These are phyloP conservation scores for Perizoma flavofasciatum DNA, from an alignment of 2,888 invertebrate genomes.

Conservation along the genomic window DNA sequence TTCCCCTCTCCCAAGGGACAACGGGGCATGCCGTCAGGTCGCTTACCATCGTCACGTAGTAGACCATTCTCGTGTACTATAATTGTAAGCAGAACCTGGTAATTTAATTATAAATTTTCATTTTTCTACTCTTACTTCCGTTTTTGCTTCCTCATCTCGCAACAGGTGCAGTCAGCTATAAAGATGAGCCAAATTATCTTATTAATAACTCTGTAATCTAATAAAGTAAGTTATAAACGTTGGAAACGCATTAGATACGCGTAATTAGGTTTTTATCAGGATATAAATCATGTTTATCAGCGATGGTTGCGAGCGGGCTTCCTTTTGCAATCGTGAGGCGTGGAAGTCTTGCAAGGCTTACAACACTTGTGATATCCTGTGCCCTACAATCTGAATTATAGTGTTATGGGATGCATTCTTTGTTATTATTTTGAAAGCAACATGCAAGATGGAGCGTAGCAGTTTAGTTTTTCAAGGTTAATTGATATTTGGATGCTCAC, in stretches of 20 bases:
- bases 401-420: constrained; percentile 31
- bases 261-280: constrained; percentile 51
- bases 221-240: constrained; percentile 31
- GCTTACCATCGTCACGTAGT: too few relatives aligned
- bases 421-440: constrained; percentile 31
- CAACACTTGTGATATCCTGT: constrained; percentile 52
- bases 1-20: too few relatives aligned
- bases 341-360: constrained; percentile 39
- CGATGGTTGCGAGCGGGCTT: constrained; percentile 44
- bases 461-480: constrained; percentile 9
- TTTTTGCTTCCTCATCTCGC: constrained; percentile 21
- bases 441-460: constrained; percentile 16
- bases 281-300: constrained; percentile 53
- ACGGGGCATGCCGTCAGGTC: too few relatives aligned
- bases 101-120: constrained; percentile 22
- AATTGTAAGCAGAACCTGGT: constrained; percentile 16
- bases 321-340: constrained; percentile 52
- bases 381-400: constrained; percentile 38
- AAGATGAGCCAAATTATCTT: constrained; percentile 20
- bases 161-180: constrained; percentile 24
- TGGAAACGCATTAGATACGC: constrained; percentile 39
- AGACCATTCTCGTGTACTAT: too few relatives aligned
- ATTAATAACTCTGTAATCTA: constrained; percentile 20
- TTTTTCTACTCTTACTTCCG: constrained; percentile 21
- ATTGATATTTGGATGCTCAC: not conserved